Conservation (phyloP, 2,113 vertebrate species). For the Lynx canadensis region DNA sequence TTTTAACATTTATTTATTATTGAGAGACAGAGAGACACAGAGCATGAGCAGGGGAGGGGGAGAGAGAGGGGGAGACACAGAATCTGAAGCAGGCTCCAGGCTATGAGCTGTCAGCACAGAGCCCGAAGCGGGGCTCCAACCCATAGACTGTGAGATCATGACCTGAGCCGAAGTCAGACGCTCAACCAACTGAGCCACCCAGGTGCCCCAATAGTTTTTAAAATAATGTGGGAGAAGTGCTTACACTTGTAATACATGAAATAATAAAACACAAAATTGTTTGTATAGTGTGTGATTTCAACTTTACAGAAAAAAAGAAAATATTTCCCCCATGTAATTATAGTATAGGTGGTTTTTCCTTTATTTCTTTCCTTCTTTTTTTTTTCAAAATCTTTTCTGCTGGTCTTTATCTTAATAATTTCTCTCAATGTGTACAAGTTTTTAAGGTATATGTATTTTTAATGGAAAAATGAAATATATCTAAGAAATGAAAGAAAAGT, state of each 20-base stretch:
- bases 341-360: neutral
- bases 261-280: neutral
- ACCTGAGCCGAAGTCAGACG: no score
- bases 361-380: neutral
- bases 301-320: neutral
- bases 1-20: no score
- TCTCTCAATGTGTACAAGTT: neutral
- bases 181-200: no score
- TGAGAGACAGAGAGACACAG: no score
- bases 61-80: no score
- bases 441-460: neutral
- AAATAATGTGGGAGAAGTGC: neutral
- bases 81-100: no score
- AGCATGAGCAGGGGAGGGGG: no score
- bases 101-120: no score
- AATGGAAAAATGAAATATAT: neutral
- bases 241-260: neutral
- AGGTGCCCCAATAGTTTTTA: neutral
- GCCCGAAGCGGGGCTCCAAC: no score
- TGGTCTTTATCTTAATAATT: neutral
- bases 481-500: neutral
- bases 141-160: no score
- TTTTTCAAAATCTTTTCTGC: neutral
- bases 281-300: neutral
- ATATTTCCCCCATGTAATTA: neutral